Base-by-base conservation (phyloP, 92 coral and sea anemone species). In the Zoanthus gigantus region DNA sequence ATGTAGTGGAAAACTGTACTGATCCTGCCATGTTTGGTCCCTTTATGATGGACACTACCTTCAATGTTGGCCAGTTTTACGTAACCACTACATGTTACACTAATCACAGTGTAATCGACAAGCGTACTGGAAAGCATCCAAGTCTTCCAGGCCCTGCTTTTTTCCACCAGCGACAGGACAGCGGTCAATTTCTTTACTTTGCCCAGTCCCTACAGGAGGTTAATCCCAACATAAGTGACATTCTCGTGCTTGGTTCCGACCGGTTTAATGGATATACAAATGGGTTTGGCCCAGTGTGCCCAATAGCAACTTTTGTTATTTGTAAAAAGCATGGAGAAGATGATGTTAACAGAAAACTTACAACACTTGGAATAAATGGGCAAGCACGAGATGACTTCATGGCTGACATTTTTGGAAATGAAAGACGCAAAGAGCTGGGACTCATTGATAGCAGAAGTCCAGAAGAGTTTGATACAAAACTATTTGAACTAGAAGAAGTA, bases 101-200 rank as follows among this genome's bases (percentile, higher is more conserved):
- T 32, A 93, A 90, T 34, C 69, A 71, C 3, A 92, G 87, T 48
- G 77, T 92, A 3, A 69, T 83, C 0, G 91, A 90, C 57, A 72
- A 11, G 5, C 37, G 90, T 1, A 34, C 86, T 6, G 91, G 91
- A 0, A 88, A 85, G 48, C 61, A 71, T 34, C 92, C 90, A 16
- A 46, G 50, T 6, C 56, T 87, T 5, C 91, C 93, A 3, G 95
- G 93, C 30, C 95, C 93, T 2, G 93, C 88, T n/a, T 37, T 92
- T 53, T 79, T 92, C 29, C 95, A 92, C 65, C 34, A 14, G 12
- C 79, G 75, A 46, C 89, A 89, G 53, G 82, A 92, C 58, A 73
- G 84, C 6, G 87, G 89, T 4, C 87, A 83, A 53, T 90, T 92
- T 53, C 15, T 58, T 52, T 92, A 90, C 58, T 92, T 92, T 52